Percentiles rank a stretch among this genome's conserved stretches.
These are phyloP conservation scores for Drosophila orosa DNA, from an alignment of 1,140 invertebrate genomes.

Conservation along the genomic window DNA sequence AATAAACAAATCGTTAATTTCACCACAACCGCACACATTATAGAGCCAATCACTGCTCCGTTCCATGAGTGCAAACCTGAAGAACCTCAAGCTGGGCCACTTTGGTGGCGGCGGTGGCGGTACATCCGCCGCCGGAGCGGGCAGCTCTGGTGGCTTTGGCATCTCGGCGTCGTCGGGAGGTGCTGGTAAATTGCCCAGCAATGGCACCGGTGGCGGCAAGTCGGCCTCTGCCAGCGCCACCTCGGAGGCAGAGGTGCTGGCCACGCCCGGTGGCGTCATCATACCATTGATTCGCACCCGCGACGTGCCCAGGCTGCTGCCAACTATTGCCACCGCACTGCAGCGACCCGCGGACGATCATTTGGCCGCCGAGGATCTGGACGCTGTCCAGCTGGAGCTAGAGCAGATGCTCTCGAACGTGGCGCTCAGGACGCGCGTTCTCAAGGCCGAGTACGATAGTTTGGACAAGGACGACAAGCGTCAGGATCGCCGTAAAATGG, in stretches of 20 bases:
- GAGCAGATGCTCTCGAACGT: constrained; percentile 93
- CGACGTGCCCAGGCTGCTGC: constrained; percentile 86
- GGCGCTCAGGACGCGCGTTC: constrained; percentile 89
- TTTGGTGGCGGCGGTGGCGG: constrained; percentile 50
- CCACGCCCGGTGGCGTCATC: constrained; percentile 47
- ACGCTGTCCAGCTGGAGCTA: constrained; percentile 93
- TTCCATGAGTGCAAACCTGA: constrained; percentile 65
- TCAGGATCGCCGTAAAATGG: constrained; percentile 86
- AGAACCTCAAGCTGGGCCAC: constrained; percentile 64
- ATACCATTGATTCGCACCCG: constrained; percentile 84
- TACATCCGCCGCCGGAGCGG: background rate
- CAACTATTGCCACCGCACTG: constrained; percentile 86
- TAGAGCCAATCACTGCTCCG: constrained; percentile 3
- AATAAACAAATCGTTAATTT: constrained; percentile 14
- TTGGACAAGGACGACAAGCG: constrained; percentile 89
- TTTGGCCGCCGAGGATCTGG: constrained; percentile 92
- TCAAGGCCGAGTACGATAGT: constrained; percentile 90
- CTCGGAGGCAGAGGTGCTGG: constrained; percentile 42
- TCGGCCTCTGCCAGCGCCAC: background rate
- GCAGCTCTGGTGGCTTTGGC: constrained; percentile 39
- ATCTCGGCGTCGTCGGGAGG: constrained; percentile 40
- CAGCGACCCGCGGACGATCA: constrained; percentile 87
- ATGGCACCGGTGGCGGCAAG: constrained; percentile 37
- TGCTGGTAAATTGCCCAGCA: constrained; percentile 62
- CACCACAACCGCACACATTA: constrained; percentile 4